Conservation (phyloP, 2,797 vertebrate genomes). For the Picus viridis region DNA sequence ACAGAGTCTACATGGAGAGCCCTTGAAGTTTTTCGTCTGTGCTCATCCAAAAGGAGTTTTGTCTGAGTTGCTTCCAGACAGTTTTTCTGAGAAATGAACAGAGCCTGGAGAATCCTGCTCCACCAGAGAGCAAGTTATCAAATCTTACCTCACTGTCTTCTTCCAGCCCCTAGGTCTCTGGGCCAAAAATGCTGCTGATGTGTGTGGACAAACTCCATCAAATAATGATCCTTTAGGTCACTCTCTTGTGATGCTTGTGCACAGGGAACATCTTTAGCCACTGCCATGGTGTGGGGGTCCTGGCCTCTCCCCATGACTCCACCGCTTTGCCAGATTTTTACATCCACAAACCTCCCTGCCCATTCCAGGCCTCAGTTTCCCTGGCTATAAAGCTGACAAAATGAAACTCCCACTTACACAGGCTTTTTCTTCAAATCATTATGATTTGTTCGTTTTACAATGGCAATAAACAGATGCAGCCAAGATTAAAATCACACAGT, state of each 20-base stretch:
- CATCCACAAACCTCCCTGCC: not conserved
- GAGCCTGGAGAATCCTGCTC: not conserved
- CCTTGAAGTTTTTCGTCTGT: not conserved
- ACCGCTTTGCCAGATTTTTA: not conserved
- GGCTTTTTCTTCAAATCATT: not conserved
- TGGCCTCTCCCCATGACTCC: not conserved
- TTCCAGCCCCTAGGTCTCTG: not conserved
- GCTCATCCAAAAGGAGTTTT: not conserved
- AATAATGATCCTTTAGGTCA: not conserved
- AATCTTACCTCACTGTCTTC: not conserved
- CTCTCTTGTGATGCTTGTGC: not conserved
- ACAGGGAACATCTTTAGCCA: fast-evolving
- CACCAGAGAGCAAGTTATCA: not conserved
- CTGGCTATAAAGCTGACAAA: not conserved
- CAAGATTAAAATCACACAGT: conserved; percentile 39
- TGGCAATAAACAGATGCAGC: not conserved
- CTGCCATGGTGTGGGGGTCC: fast-evolving
- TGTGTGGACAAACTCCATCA: not conserved
- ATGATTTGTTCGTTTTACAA: not conserved
- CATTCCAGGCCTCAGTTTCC: not conserved
- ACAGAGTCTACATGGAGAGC: not conserved
- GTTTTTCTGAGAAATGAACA: not conserved
- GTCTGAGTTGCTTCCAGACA: not conserved
- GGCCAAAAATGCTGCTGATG: not conserved
- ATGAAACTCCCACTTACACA: not conserved